A percentile compares a stretch with the other conserved stretches of the same genome.
These are phyloP conservation scores for Rallus crepitans DNA, from an alignment of 2,797 vertebrate species.

Conservation along the genomic window DNA sequence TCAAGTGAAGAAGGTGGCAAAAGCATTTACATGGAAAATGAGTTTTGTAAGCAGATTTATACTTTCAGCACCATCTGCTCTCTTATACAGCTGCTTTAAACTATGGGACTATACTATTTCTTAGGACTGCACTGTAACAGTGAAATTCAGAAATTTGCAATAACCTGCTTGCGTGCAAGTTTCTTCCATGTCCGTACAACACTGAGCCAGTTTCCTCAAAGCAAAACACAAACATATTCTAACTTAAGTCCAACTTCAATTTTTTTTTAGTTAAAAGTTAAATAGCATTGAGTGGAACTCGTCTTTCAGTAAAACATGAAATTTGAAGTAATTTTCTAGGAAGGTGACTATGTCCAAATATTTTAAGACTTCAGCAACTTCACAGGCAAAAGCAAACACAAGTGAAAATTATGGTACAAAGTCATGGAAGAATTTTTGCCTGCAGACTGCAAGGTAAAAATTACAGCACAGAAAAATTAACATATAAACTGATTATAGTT, in stretches of 20 bases:
- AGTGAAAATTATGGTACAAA: neutral
- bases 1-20: neutral
- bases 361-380: neutral
- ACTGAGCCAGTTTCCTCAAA: neutral
- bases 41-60: constrained; percentile 33
- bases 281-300: neutral
- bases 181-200: neutral
- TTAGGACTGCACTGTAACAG: neutral
- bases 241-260: neutral
- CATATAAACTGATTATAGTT: neutral
- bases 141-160: neutral
- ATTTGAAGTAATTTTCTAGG: neutral
- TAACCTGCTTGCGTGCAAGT: neutral
- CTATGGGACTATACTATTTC: neutral
- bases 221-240: neutral
- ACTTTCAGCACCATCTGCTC: constrained; percentile 4
- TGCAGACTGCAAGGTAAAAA: neutral
- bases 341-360: neutral
- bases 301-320: neutral
- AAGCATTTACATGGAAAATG: constrained; percentile 9
- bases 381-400: neutral
- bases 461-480: neutral
- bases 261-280: neutral
- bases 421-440: neutral
- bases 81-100: constrained; percentile 14